phyloP scores from a whole-genome alignment of 2,797 vertebrate genomes.

The Platyrinchus mystaceus region DNA sequence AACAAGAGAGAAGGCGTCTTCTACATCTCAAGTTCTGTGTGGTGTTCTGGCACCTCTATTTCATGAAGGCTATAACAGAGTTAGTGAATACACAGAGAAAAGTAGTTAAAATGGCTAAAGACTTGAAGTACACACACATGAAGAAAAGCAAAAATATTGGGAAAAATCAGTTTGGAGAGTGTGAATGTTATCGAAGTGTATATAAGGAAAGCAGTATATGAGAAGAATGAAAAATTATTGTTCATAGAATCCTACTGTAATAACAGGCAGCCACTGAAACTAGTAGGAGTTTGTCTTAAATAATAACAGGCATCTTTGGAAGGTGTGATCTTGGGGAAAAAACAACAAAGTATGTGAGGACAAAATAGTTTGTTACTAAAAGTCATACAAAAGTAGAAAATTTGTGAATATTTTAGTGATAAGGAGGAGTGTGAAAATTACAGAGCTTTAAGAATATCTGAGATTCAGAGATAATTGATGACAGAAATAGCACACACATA shows the following conservation, averaged over 20 bases:
- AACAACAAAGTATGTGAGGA: background rate
- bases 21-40: accelerated
- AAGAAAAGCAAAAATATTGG: background rate
- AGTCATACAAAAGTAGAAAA: background rate
- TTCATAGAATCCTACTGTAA: background rate
- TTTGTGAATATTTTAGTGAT: background rate
- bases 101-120: background rate
- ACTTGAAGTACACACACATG: background rate
- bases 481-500: accelerated
- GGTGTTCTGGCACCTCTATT: background rate
- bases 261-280: background rate
- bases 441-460: background rate
- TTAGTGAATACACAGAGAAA: background rate
- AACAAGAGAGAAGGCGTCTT: background rate
- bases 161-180: background rate
- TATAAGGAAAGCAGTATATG: background rate
- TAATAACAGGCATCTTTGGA: background rate
- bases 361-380: background rate
- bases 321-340: background rate
- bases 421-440: background rate
- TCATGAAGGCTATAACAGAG: accelerated
- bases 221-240: background rate
- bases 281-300: background rate
- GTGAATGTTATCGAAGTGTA: background rate
- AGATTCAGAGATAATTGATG: background rate